phyloP scores from a whole-genome alignment of 2,888 invertebrate species.

The Scaptomyza caliginosa region DNA sequence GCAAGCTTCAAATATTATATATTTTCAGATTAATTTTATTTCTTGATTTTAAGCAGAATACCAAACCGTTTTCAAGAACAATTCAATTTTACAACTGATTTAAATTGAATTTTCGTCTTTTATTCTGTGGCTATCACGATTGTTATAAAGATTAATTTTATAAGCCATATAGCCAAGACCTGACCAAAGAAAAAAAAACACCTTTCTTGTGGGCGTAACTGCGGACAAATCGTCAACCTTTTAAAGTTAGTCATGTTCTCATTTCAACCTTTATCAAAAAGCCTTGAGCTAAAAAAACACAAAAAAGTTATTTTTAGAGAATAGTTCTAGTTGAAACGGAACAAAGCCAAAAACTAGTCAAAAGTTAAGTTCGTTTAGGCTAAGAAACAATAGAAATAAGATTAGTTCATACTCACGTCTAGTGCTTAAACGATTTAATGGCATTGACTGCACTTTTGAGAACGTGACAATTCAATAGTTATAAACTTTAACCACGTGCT shows the following conservation, averaged over 20 bases:
- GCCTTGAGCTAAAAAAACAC: not conserved
- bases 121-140: not conserved
- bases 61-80: too few species aligned
- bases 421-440: not conserved
- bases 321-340: too few species aligned
- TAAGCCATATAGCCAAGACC: not conserved
- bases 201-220: not conserved
- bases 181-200: not conserved
- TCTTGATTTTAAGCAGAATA: too few species aligned
- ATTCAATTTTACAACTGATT: conserved; percentile 6
- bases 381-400: too few species aligned
- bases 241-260: conserved; percentile 15
- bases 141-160: conserved; percentile 39
- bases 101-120: not conserved
- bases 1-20: not conserved
- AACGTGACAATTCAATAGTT: conserved; percentile 35
- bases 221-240: not conserved
- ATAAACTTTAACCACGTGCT: conserved; percentile 39
- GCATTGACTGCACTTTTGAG: conserved; percentile 1
- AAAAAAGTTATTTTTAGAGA: too few species aligned
- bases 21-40: too few species aligned
- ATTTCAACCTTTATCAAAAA: not conserved
- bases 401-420: not conserved
- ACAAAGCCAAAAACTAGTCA: too few species aligned
- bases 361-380: too few species aligned